A percentile compares a stretch with the other conserved stretches of the same genome.
phyloP scores from a whole-genome alignment of 2,113 vertebrate genomes.

The Castor canadensis region DNA sequence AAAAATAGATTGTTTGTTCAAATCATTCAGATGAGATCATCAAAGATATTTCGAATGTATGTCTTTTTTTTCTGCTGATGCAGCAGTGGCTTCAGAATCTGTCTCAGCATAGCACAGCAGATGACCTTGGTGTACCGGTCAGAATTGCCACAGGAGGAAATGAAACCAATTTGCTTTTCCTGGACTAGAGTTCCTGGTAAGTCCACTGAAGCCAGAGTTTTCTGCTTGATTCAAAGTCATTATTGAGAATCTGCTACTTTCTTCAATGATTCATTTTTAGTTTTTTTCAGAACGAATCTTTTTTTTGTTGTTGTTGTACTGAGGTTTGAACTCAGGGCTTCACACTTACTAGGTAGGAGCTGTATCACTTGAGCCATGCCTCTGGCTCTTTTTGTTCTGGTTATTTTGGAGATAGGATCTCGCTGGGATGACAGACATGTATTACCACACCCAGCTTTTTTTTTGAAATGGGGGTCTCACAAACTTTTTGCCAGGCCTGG shows the following conservation, averaged over 20 bases:
- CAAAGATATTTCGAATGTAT: not conserved
- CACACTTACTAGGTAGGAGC: too few species aligned
- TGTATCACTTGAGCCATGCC: too few species aligned
- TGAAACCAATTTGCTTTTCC: not conserved
- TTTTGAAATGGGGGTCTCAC: too few species aligned
- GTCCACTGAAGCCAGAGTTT: not conserved
- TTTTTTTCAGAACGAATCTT: not conserved
- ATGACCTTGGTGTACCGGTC: not conserved
- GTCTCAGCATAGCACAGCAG: not conserved
- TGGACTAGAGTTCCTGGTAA: not conserved
- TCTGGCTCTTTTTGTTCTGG: too few species aligned
- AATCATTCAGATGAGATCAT: not conserved
- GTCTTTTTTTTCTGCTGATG: not conserved
- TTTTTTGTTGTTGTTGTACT: too few species aligned
- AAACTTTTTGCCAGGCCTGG: too few species aligned
- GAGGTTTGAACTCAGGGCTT: too few species aligned
- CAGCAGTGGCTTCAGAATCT: not conserved
- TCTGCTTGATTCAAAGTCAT: not conserved
- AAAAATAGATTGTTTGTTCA: slow-evolving; percentile 39
- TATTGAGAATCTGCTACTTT: not conserved
- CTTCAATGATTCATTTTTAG: not conserved
- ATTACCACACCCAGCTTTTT: too few species aligned
- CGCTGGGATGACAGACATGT: too few species aligned
- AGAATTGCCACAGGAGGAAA: not conserved
- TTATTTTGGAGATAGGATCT: too few species aligned